Evolutionary conservation across 2,888 invertebrate species (phyloP), one percentile per base, ranked within the genome.

Genomic region (Papilio gigon): DNA sequence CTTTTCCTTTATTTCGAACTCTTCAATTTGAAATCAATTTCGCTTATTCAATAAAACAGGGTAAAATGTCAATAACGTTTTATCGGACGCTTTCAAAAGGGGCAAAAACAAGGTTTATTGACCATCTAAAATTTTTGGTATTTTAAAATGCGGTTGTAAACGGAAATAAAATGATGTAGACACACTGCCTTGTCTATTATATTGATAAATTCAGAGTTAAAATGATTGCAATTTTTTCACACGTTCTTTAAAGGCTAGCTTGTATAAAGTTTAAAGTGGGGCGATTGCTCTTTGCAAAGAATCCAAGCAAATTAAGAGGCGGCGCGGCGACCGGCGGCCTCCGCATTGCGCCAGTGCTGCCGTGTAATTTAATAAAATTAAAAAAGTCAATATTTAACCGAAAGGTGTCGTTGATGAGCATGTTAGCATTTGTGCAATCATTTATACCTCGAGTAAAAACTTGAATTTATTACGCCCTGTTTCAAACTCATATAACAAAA

Each of bases 261-360:
- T 47, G 63, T 33, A 35, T 35, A 68, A 63, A 63, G 58, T 58
- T 33, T 56, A 58, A 63, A 33, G 33, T 59, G 44, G 37, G 25
- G 33, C n/a, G 33, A 58, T 59, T 64, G 68, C 68, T 64, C 59
- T 68, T 64, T 59, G 64, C 47, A 40, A 68, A 64, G 27, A 68
- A 68, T 68, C 68, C 64, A 59, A 40, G 35, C n/a, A 60, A 69
- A 69, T 65, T 40, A 69, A 69, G 35, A 69, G 53, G 60, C 44
- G 22, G 44, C 44, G 60, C 44, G 22, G 44, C 44, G 25, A 53
- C 22, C 59, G 35, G 53, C 33, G 47, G 59, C 50, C 65, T 60
- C 65, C 33, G 69, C 69, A 69, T 65, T 69, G 69, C 69, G 65
- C 69, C 69, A 69, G 53, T 65, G 60, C 35, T 56, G 25, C 20